Evolutionary conservation across 1,140 invertebrate species (phyloP).

Genomic region (Spodoptera litura): DNA sequence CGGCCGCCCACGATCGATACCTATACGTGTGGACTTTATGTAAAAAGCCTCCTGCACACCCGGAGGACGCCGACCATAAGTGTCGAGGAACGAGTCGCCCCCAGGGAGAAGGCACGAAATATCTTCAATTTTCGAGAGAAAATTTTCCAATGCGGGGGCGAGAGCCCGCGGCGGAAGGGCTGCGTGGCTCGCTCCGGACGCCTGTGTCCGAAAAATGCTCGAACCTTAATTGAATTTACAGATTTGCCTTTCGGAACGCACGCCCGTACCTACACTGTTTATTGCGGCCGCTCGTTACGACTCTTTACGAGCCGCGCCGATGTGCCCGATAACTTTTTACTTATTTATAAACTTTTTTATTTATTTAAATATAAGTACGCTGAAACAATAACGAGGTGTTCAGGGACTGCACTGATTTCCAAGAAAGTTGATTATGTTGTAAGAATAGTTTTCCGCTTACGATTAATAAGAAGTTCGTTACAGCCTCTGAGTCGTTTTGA

Average conservation of each 20-base stretch:
- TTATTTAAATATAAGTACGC: slow-evolving; percentile 29
- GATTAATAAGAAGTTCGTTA: slow-evolving; percentile 4
- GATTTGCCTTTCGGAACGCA: slow-evolving; percentile 82
- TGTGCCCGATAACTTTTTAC: slow-evolving; percentile 52
- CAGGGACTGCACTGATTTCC: not conserved
- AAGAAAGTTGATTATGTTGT: not conserved
- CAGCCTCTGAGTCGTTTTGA: not conserved
- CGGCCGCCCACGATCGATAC: slow-evolving; percentile 83
- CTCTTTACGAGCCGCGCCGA: slow-evolving; percentile 57
- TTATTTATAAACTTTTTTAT: slow-evolving; percentile 51
- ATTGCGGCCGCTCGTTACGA: slow-evolving; percentile 70
- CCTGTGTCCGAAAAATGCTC: slow-evolving; percentile 82
- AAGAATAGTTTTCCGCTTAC: slow-evolving; percentile 4
- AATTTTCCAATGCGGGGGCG: slow-evolving; percentile 84
- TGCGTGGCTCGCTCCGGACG: slow-evolving; percentile 71
- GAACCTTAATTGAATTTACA: slow-evolving; percentile 83
- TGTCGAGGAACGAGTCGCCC: slow-evolving; percentile 84
- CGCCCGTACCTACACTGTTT: slow-evolving; percentile 65
- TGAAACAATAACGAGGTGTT: slow-evolving; percentile 29
- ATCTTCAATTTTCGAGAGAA: slow-evolving; percentile 86
- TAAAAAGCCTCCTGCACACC: slow-evolving; percentile 84
- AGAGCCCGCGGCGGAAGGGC: slow-evolving; percentile 78
- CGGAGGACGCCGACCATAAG: slow-evolving; percentile 83
- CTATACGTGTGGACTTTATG: slow-evolving; percentile 85
- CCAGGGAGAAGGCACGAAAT: slow-evolving; percentile 81